Base-by-base conservation (phyloP, 2,113 vertebrate species). In the Coturnix japonica region DNA sequence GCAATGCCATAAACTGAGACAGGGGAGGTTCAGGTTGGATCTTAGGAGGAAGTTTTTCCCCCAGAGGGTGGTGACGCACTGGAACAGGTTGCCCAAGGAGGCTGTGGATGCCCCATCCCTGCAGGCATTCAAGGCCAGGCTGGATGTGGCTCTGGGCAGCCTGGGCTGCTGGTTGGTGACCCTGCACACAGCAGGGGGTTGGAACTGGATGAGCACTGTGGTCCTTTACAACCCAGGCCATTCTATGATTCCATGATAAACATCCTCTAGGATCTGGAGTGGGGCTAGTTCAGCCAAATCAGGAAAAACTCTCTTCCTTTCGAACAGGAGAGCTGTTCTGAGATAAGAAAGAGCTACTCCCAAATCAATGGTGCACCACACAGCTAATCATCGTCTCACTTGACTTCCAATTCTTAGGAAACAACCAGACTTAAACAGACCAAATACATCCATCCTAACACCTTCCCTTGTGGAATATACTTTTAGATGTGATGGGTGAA, bases 311-410 rank as follows among this genome's bases (percentile, higher is more conserved):
- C 60, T 39, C 19, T 44, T 82, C n/a, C 66, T 63, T 17, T 18
- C 43, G 70, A 54, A 43, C 28, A 18, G 2, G 17, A 21, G 41
- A 66, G 44, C 7, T 15, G 23, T 13, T 65, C 39, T 18, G 6
- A 64, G 57, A 70, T 2, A 57, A 11, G 8, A 6, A 26, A 22
- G 1, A 25, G 53, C 33, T 35, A 16, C 12, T 47, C 25, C 71
- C 57, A 65, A 25, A 49, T 13, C 31, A 63, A 37, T 3, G 0
- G 28, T 11, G 39, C 18, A 8, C 8, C 6, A 25, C 3, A 17
- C 1, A 3, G 46, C 30, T 66, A 10, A 53, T 56, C 43, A 44
- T 11, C 25, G 5, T 3, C 11, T 59, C 7, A 0, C 35, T 70
- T 35, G 51, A 43, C 17, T 70, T 41, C 16, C 64, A 7, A 7